Percentiles rank a stretch among this genome's conserved stretches.
Conservation (phyloP, 2,113 vertebrate genomes). For the Lycocorax pyrrhopterus region DNA sequence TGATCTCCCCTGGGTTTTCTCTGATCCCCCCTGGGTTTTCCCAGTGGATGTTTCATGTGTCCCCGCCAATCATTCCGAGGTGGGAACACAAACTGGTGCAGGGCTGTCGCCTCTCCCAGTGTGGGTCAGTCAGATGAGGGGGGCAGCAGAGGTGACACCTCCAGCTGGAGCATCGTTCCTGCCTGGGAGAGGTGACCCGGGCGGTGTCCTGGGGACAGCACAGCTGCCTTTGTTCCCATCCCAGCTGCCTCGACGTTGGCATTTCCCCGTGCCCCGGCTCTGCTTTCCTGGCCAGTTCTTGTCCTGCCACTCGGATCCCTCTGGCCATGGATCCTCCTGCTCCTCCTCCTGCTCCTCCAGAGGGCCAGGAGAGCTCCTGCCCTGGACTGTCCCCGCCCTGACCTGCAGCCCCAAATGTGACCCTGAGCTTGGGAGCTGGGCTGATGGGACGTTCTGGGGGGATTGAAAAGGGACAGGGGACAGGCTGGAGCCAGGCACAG, state of each 20-base stretch:
- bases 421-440: not conserved
- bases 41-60: not conserved
- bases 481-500: not conserved
- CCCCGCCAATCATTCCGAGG: not conserved
- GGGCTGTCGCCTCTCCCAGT: not conserved
- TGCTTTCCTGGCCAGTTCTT: not conserved
- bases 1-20: not conserved
- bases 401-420: not conserved
- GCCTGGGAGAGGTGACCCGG: rapidly evolving
- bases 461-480: not conserved
- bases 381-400: too few species aligned
- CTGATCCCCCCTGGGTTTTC: not conserved
- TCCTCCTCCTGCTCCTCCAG: not conserved
- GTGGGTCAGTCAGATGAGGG: not conserved
- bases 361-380: not conserved
- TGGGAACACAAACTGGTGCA: not conserved
- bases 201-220: not conserved
- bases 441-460: not conserved
- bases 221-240: not conserved
- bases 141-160: not conserved
- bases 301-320: not conserved
- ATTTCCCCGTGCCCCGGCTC: not conserved
- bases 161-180: not conserved
- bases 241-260: rapidly evolving
- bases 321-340: not conserved